phyloP scores from a whole-genome alignment of 2,888 invertebrate genomes.

The Trichogramma evanescens region DNA sequence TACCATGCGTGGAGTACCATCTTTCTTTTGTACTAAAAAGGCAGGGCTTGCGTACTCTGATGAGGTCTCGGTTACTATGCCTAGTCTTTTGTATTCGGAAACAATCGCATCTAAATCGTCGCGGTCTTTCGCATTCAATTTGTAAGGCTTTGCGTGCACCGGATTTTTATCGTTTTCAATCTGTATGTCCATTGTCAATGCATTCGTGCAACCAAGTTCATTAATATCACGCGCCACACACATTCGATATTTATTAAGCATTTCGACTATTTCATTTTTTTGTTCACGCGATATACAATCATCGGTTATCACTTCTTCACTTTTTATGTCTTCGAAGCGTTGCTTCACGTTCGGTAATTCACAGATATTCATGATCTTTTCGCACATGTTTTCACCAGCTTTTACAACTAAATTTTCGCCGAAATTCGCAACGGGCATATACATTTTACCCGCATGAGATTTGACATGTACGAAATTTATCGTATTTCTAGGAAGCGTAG shows the following conservation, averaged over 20 bases:
- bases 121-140: constrained; percentile 9
- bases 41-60: constrained; percentile 14
- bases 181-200: constrained; percentile 10
- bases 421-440: too few species aligned
- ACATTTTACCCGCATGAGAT: too few species aligned
- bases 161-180: neutral
- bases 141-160: constrained; percentile 8
- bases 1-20: constrained; percentile 12
- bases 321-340: too few species aligned
- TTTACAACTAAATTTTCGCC: too few species aligned
- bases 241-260: constrained; percentile 8
- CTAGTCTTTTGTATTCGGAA: constrained; percentile 6
- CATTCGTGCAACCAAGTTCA: constrained; percentile 13
- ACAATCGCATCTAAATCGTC: constrained; percentile 9
- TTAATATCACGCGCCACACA: constrained; percentile 4
- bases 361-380: too few species aligned
- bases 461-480: too few species aligned
- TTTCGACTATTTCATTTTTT: neutral
- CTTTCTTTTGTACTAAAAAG: constrained; percentile 18
- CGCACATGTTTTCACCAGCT: too few species aligned
- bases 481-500: too few species aligned
- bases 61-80: constrained; percentile 13
- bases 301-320: too few species aligned
- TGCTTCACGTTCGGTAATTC: too few species aligned
- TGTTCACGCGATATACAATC: neutral